Percentiles rank a stretch among this genome's conserved stretches.
These are phyloP conservation scores for Sarcophaga variegata DNA, from an alignment of 2,888 invertebrate genomes.

Conservation along the genomic window DNA sequence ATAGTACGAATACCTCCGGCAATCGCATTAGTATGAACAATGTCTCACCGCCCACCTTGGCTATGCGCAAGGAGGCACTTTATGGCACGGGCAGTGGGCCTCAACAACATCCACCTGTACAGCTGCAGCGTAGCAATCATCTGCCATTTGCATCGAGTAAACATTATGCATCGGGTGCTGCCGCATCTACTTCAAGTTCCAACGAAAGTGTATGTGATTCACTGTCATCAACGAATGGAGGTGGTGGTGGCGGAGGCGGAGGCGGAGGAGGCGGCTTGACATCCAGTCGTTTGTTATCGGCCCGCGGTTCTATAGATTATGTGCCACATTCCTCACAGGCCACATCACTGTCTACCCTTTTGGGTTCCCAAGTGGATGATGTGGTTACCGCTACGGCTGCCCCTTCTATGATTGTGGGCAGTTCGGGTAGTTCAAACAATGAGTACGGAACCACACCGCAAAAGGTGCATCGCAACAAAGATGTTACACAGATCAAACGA, in stretches of 20 bases:
- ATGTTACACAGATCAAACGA: conserved; percentile 80
- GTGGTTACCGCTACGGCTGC: conserved; percentile 78
- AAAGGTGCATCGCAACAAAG: conserved; percentile 84
- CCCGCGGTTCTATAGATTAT: conserved; percentile 78
- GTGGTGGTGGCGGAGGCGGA: conserved; percentile 74
- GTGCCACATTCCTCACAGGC: conserved; percentile 77
- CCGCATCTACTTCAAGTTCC: conserved; percentile 88
- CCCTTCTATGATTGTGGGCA: conserved; percentile 76
- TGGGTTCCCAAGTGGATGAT: conserved; percentile 79
- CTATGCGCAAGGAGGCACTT: conserved; percentile 77
- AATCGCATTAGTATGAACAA: conserved; percentile 78
- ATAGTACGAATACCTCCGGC: conserved; percentile 72
- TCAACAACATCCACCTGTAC: conserved; percentile 77
- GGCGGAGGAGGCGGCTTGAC: conserved; percentile 47
- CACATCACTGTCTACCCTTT: conserved; percentile 77
- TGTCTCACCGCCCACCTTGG: conserved; percentile 79
- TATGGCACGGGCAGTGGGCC: conserved; percentile 73
- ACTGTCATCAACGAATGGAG: conserved; percentile 84
- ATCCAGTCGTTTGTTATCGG: conserved; percentile 72
- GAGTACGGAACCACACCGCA: conserved; percentile 79
- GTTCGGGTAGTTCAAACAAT: conserved; percentile 70
- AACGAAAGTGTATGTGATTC: conserved; percentile 91
- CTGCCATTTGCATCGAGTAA: conserved; percentile 78
- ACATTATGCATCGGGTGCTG: conserved; percentile 79
- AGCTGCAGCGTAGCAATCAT: conserved; percentile 76